Evolutionary conservation across 2,888 invertebrate genomes (phyloP), one percentile per base, ranked within the genome.

Genomic region (Phengaris arion): DNA sequence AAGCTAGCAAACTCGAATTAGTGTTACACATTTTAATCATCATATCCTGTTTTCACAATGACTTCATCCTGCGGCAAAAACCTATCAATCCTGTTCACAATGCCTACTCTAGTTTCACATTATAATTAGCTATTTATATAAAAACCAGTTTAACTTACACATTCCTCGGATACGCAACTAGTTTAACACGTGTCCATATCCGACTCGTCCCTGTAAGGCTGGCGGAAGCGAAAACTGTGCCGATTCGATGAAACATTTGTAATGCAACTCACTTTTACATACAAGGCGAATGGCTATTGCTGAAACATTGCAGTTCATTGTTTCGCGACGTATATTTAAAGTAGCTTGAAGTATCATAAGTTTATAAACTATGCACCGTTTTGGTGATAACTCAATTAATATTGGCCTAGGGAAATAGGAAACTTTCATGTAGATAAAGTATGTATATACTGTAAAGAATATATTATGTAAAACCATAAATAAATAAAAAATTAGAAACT

Each of bases 81-180:
- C 35, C 64, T 48, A 46, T 54, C 22, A 35, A 72, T 72, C 52
- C 72, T 52, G 72, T 35, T 72, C 52, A 52, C 72, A 64, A 64
- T 64, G 54, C 48, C 48, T 8, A 8, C 15, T 72, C 72, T 35
- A 72, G 72, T 72, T 72, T 35, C 46, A 48, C 69, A 48, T 64
- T 69, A 69, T 51, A 70, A 70, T 72, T 22, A 52, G 52, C 72
- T 35, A 72, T 72, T 72, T 54, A 72, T 72, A 52, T 12, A 72
- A 35, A 72, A 72, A 72, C 72, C 52, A 6, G 72, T 72, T n/a
- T 12, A 15, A 22, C 3, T 22, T 64, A 79, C 79, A 79, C 78
- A 79, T 80, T 79, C 78, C 77, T 77, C 54, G 77, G 74, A 77
- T 77, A 74, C 74, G 79, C 64, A 79, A 79, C 79, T 76, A 64